These are phyloP conservation scores for Synodontis membranacea DNA, from an alignment of 2,113 vertebrate species.

Conservation along the genomic window DNA sequence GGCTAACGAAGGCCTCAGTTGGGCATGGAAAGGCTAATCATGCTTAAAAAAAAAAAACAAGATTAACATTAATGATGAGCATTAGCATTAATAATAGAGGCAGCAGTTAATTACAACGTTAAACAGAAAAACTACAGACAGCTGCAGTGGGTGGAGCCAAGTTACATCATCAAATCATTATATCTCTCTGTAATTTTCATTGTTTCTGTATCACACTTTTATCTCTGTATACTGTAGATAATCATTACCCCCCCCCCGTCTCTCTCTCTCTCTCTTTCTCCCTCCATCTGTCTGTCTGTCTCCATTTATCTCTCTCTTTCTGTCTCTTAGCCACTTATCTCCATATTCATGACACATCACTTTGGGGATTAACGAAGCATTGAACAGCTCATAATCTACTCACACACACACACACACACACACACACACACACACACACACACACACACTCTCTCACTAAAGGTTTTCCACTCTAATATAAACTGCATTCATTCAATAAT, in stretches of 20 bases:
- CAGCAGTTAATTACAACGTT: not conserved
- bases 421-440: conserved; percentile 35
- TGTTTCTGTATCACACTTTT: not conserved
- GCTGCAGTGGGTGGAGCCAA: not conserved
- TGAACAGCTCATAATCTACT: conserved; percentile 61
- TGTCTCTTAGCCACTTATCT: conserved; percentile 72
- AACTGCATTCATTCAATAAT: not conserved
- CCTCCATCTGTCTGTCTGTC: not conserved
- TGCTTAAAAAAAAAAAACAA: not conserved
- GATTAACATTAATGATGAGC: not conserved
- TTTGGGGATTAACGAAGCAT: conserved; percentile 83
- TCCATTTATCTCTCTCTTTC: not conserved
- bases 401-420: conserved; percentile 29
- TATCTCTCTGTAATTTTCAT: not conserved
- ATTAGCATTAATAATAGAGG: not conserved
- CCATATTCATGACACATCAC: conserved; percentile 85
- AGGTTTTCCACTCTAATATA: not conserved
- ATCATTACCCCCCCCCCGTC: not conserved
- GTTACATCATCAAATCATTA: not conserved
- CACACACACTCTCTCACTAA: not conserved
- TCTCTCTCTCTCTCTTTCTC: not conserved
- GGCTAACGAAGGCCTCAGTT: not conserved
- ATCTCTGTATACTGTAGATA: too few relatives aligned
- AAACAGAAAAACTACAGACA: not conserved
- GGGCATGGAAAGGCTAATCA: not conserved